Evolutionary conservation across 2,888 invertebrate species (phyloP), one percentile per base, ranked within the genome.

Genomic region (Noctuana brunneofusca): DNA sequence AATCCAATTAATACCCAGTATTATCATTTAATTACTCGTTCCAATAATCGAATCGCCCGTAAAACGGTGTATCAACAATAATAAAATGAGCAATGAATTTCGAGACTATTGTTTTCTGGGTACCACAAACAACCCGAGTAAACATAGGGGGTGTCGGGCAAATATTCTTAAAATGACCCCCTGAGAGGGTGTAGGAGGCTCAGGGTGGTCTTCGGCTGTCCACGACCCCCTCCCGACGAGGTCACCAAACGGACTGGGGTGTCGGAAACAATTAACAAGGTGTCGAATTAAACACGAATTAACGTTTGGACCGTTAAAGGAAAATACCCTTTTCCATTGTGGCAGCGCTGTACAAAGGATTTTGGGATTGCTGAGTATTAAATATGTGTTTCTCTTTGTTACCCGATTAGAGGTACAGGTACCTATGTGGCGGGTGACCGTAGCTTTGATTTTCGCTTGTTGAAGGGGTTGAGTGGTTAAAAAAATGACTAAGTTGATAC

Each of bases 231-330:
- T 78, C 73, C 76, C 76, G 70, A 74, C 78, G 83, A 87, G 90
- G 90, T 89, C 89, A 86, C 89, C 89, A 89, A 85, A 87, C 86
- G 84, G 85, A 84, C 86, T 79, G 80, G 83, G 85, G 87, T 83
- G 87, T 86, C 81, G 85, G 81, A 90, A 90, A 90, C 90, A 91
- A 91, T 91, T 91, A 91, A 91, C 91, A 87, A 91, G 91, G 91
- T 91, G 91, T 91, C 91, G 91, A 91, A 91, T 91, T 91, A 91
- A 87, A 91, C 88, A 86, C 88, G 87, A 89, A 89, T 91, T 91
- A 91, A 87, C 89, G 89, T 81, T 86, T 79, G 76, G 80, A 83
- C 84, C 87, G 87, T 89, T 87, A 89, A 86, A 88, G 88, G 88
- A 88, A 86, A 87, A 85, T 79, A 86, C 89, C 91, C 89, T 89